Evolutionary conservation across 2,113 vertebrate genomes (phyloP).

Genomic region (Varanus komodoensis): DNA sequence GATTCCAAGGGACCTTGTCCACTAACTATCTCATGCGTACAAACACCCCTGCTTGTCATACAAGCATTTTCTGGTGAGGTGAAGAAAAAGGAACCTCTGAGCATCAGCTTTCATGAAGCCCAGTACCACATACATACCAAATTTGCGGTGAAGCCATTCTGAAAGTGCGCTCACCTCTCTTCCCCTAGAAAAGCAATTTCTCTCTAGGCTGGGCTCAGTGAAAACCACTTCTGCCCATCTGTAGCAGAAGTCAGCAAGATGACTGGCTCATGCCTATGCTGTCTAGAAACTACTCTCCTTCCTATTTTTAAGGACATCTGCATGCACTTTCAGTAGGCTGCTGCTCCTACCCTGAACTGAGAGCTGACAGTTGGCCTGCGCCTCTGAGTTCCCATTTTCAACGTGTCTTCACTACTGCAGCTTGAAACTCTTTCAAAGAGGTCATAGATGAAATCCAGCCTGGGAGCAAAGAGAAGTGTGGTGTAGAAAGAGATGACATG

Average conservation of each 20-base stretch:
- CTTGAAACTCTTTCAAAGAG: slow-evolving; percentile 91
- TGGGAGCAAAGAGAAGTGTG: slow-evolving; percentile 61
- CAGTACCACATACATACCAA: not conserved
- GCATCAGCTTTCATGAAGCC: not conserved
- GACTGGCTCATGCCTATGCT: not conserved
- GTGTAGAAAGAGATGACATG: not conserved
- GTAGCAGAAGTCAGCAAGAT: not conserved
- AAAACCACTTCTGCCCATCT: not conserved
- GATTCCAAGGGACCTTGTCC: not conserved
- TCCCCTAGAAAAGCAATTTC: not conserved
- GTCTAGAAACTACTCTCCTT: not conserved
- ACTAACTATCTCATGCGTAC: not conserved
- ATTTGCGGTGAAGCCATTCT: not conserved
- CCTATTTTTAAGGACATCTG: not conserved
- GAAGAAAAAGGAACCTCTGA: not conserved
- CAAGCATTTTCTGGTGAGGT: not conserved
- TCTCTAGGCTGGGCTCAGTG: not conserved
- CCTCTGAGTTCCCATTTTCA: slow-evolving; percentile 92
- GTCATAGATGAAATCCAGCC: slow-evolving; percentile 93
- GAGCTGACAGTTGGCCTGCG: slow-evolving; percentile 94
- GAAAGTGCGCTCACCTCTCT: not conserved
- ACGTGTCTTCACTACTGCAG: slow-evolving; percentile 85
- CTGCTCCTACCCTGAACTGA: slow-evolving; percentile 87
- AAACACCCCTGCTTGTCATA: not conserved
- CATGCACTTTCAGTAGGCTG: not conserved